Conservation (phyloP, 2,797 vertebrate genomes). For the Helicolenus hilgendorfi region DNA sequence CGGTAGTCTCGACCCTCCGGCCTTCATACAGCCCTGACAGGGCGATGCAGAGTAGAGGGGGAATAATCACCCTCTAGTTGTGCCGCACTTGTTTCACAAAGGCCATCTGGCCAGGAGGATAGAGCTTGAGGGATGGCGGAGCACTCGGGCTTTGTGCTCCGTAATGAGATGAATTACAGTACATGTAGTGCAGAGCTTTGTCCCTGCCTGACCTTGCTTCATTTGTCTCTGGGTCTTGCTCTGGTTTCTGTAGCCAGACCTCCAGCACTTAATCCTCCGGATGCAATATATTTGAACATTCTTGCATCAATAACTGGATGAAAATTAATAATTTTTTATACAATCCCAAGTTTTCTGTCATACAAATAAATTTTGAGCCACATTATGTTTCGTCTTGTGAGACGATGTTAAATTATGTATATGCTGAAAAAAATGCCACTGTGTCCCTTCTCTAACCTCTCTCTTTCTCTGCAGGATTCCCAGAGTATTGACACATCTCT, state of each 20-base stretch:
- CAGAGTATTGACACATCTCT: constrained; percentile 94
- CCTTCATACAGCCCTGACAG: constrained; percentile 29
- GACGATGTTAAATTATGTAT: constrained; percentile 14
- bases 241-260: constrained; percentile 46
- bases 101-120: constrained; percentile 66
- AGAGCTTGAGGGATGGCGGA: constrained; percentile 67
- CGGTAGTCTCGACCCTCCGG: constrained; percentile 11
- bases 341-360: not conserved
- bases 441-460: not conserved
- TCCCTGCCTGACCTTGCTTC: constrained; percentile 45
- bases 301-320: constrained; percentile 38
- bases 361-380: constrained; percentile 26
- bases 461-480: constrained; percentile 89
- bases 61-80: constrained; percentile 58
- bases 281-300: constrained; percentile 53
- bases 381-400: constrained; percentile 32
- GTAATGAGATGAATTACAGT: constrained; percentile 78
- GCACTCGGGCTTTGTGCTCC: constrained; percentile 58
- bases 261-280: constrained; percentile 49
- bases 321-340: constrained; percentile 22
- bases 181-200: constrained; percentile 49
- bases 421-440: not conserved
- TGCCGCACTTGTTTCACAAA: constrained; percentile 63
- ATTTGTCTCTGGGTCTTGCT: constrained; percentile 66
- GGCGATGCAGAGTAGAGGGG: constrained; percentile 34